These are phyloP conservation scores for Acleris literana DNA, from an alignment of 2,888 invertebrate genomes.

Conservation along the genomic window DNA sequence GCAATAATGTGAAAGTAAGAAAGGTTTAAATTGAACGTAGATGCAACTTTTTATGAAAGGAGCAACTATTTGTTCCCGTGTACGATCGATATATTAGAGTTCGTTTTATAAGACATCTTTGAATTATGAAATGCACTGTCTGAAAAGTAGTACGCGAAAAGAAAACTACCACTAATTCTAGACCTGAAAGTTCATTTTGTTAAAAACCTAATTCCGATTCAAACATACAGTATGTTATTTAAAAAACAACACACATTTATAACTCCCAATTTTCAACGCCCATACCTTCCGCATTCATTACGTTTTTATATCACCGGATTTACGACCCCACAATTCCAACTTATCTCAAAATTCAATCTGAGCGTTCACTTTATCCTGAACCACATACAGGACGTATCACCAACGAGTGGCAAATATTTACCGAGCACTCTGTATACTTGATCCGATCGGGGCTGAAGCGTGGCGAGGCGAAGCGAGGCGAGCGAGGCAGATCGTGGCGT, in stretches of 20 bases:
- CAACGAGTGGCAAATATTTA: slow-evolving; percentile 4
- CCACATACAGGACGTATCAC: not conserved
- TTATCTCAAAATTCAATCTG: not conserved
- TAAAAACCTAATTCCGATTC: too few species aligned
- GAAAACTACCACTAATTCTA: too few species aligned
- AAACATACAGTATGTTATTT: too few species aligned
- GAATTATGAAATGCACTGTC: too few species aligned
- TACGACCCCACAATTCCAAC: not conserved
- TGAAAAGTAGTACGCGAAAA: too few species aligned
- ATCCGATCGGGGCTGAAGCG: not conserved
- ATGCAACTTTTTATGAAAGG: not conserved
- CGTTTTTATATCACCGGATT: not conserved
- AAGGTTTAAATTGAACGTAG: not conserved
- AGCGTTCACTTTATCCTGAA: not conserved
- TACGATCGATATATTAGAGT: too few species aligned
- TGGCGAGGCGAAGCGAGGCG: not conserved
- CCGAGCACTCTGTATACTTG: not conserved
- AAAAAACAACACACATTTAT: too few species aligned
- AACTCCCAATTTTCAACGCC: not conserved
- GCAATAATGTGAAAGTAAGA: not conserved
- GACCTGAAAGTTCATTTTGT: too few species aligned
- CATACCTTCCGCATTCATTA: too few species aligned
- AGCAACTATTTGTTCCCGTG: not conserved
- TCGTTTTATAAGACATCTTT: too few species aligned
- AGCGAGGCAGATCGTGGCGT: not conserved